These are phyloP conservation scores for Symphodus melops DNA, from an alignment of 2,113 vertebrate genomes.

Conservation along the genomic window DNA sequence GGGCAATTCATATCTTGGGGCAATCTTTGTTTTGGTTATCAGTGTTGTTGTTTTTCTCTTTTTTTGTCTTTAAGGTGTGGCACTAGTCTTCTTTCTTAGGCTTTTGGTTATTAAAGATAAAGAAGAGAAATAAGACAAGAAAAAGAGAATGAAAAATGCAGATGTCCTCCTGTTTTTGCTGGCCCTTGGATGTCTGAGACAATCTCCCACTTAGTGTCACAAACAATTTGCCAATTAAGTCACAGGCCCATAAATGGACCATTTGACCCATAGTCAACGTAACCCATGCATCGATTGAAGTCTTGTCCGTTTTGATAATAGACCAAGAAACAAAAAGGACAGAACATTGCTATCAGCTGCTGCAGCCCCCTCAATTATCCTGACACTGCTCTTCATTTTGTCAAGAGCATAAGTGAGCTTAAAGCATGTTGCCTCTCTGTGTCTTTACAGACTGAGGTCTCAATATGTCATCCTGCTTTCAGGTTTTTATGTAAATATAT, in stretches of 20 bases:
- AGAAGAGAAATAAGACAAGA: background rate
- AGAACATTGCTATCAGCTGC: conserved; percentile 5
- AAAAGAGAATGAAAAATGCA: background rate
- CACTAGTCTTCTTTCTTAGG: background rate
- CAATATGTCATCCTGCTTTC: conserved; percentile 45
- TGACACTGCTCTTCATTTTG: conserved; percentile 36
- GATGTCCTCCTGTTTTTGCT: background rate
- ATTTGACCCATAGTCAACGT: conserved; percentile 28
- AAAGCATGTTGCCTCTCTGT: background rate
- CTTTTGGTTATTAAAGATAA: background rate
- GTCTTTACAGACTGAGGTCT: conserved; percentile 42
- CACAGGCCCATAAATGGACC: background rate
- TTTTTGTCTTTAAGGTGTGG: conserved; percentile 29
- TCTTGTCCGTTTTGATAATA: conserved; percentile 15
- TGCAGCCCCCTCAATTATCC: conserved; percentile 2
- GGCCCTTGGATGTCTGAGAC: background rate
- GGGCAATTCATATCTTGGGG: conserved; percentile 10
- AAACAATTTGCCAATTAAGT: conserved; percentile 45
- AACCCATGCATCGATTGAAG: conserved; percentile 15
- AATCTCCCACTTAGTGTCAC: conserved; percentile 33
- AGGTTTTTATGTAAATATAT: conserved; percentile 47
- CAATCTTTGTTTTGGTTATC: background rate
- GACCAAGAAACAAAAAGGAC: conserved; percentile 13
- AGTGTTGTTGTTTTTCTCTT: background rate
- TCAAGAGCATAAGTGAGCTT: conserved; percentile 39